Percentiles rank a stretch among this genome's conserved stretches.
Evolutionary conservation across 2,888 invertebrate species (phyloP).

Genomic region (Ormia ochracea): DNA sequence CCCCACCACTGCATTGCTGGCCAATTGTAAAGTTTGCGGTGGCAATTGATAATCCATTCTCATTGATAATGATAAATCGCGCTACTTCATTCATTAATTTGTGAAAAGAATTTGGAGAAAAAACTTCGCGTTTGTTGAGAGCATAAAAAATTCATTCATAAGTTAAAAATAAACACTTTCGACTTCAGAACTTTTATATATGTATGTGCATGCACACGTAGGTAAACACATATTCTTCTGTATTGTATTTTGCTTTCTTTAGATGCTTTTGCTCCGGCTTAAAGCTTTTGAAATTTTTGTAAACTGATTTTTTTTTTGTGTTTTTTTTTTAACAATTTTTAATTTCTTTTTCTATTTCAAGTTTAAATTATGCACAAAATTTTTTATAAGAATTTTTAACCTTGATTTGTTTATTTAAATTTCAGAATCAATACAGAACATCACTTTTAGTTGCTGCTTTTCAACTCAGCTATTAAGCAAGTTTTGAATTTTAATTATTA

Average conservation of each 20-base stretch:
- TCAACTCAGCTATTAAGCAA: constrained; percentile 17
- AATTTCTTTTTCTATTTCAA: constrained; percentile 10
- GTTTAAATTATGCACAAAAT: constrained; percentile 15
- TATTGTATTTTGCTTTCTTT: not conserved
- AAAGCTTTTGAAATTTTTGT: not conserved
- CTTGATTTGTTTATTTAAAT: constrained; percentile 68
- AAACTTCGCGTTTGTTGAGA: not conserved
- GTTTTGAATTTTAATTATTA: constrained; percentile 50
- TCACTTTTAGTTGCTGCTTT: constrained; percentile 11
- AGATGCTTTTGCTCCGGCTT: not conserved
- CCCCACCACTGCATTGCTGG: constrained; percentile 62
- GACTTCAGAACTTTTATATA: not conserved
- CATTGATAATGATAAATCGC: constrained; percentile 65
- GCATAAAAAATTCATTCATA: constrained; percentile 36
- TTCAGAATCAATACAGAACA: constrained; percentile 6
- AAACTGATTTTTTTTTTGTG: not conserved
- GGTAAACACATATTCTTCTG: no score
- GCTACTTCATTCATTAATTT: constrained; percentile 15
- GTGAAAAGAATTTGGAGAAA: constrained; percentile 20
- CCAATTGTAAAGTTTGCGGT: constrained; percentile 74
- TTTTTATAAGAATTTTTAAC: constrained; percentile 68
- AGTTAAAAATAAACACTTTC: constrained; percentile 23
- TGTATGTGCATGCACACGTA: no score
- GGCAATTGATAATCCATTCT: constrained; percentile 77
- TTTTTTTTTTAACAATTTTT: constrained; percentile 10